These are phyloP conservation scores for Monoplex corrugatus DNA, from an alignment of 2,888 invertebrate species.

Conservation along the genomic window DNA sequence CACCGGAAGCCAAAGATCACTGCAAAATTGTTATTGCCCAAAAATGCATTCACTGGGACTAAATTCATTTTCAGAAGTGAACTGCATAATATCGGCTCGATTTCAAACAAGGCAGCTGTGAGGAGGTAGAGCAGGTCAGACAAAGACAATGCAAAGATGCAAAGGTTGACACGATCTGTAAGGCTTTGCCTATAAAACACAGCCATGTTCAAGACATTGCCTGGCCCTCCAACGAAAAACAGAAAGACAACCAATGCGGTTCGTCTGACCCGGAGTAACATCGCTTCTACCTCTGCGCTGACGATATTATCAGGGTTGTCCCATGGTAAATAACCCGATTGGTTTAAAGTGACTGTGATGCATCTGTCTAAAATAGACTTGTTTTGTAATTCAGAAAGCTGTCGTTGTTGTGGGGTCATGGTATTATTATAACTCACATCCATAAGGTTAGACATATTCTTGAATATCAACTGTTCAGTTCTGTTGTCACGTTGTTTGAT, in stretches of 20 bases:
- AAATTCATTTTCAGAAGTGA: background rate
- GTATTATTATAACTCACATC: too few species aligned
- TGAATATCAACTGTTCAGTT: too few species aligned
- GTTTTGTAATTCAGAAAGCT: too few species aligned
- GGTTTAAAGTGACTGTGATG: background rate
- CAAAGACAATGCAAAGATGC: background rate
- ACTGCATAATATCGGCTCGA: background rate
- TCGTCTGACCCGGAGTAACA: too few species aligned
- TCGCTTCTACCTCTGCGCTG: background rate
- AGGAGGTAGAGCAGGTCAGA: background rate
- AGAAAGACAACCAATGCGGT: background rate
- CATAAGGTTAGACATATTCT: too few species aligned
- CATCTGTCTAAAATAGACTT: too few species aligned
- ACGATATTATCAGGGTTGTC: constrained; percentile 3
- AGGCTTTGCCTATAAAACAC: background rate
- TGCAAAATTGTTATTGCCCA: background rate
- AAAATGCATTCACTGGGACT: background rate
- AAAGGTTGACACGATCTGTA: background rate
- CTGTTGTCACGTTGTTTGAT: too few species aligned
- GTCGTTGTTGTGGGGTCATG: too few species aligned
- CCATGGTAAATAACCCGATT: background rate
- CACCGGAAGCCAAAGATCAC: background rate
- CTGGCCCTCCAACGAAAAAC: background rate
- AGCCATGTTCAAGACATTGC: background rate
- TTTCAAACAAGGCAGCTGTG: background rate